Evolutionary conservation across 2,888 invertebrate species (phyloP).

Genomic region (Mythimna loreyi): DNA sequence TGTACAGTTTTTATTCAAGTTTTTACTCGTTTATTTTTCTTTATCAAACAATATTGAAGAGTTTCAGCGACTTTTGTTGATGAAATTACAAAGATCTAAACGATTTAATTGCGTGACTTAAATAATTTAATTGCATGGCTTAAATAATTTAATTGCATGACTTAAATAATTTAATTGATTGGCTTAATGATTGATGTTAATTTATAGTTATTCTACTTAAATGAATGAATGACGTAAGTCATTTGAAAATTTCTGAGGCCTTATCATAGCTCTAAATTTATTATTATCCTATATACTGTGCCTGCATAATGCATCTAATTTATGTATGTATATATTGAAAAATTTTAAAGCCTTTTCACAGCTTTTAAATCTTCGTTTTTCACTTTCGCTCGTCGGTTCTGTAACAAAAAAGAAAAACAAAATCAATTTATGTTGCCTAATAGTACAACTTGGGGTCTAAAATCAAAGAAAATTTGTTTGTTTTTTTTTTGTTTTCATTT

Average conservation of each 20-base stretch:
- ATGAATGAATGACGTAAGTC: too few species aligned
- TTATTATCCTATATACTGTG: not conserved
- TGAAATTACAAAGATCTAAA: not conserved
- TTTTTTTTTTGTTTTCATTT: too few species aligned
- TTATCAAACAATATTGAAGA: not conserved
- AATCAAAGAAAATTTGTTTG: too few species aligned
- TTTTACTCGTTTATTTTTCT: conserved; percentile 4
- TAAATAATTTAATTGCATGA: not conserved
- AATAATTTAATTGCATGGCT: not conserved
- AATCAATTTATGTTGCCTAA: not conserved
- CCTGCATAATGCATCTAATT: too few species aligned
- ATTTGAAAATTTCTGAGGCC: too few species aligned
- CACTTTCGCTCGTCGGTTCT: not conserved
- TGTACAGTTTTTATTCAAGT: conserved; percentile 3
- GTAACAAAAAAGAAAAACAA: conserved; percentile 10
- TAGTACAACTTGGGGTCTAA: too few species aligned
- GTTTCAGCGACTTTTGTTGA: not conserved
- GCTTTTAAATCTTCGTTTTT: not conserved
- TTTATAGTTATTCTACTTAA: too few species aligned
- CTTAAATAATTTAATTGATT: too few species aligned
- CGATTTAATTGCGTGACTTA: not conserved
- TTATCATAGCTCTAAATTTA: not conserved
- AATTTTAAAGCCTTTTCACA: too few species aligned
- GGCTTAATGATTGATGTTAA: too few species aligned
- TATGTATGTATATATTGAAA: not conserved